Conservation (phyloP, 2,888 invertebrate species). For the Pachycephus smyrnensis region DNA sequence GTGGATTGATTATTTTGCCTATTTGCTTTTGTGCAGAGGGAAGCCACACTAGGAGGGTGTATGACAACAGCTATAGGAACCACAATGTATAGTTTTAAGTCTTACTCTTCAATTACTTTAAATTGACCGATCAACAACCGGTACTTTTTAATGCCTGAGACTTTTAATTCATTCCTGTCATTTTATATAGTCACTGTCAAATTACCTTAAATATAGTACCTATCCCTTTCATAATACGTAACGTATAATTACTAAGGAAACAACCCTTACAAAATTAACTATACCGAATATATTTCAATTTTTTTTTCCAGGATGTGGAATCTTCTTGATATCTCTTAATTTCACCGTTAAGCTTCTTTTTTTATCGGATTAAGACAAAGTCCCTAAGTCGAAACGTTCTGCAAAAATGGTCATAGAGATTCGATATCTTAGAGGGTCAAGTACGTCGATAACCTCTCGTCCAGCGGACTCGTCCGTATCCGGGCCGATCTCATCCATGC, state of each 20-base stretch:
- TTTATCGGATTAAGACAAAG: not conserved
- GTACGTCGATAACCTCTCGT: not conserved
- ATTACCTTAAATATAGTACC: not conserved
- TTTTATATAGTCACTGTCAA: not conserved
- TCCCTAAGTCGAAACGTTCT: not conserved
- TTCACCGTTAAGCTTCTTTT: conserved; percentile 18
- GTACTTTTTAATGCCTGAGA: not conserved
- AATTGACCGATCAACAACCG: not conserved
- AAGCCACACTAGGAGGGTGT: not conserved
- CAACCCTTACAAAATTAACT: not conserved
- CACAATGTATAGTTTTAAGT: not conserved
- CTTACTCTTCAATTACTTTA: not conserved
- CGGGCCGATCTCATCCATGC: not conserved
- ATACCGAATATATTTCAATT: not conserved
- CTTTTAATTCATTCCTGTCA: not conserved
- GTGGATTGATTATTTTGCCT: conserved; percentile 55
- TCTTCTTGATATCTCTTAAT: conserved; percentile 38
- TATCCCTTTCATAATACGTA: not conserved
- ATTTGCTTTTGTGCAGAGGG: not conserved
- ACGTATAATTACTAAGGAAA: not conserved
- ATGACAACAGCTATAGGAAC: not conserved
- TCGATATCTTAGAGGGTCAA: not conserved
- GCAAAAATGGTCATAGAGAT: not conserved
- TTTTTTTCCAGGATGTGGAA: not conserved
- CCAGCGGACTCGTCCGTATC: not conserved